Base-by-base conservation (phyloP, 2,113 vertebrate species). In the Tyrannus savana region DNA sequence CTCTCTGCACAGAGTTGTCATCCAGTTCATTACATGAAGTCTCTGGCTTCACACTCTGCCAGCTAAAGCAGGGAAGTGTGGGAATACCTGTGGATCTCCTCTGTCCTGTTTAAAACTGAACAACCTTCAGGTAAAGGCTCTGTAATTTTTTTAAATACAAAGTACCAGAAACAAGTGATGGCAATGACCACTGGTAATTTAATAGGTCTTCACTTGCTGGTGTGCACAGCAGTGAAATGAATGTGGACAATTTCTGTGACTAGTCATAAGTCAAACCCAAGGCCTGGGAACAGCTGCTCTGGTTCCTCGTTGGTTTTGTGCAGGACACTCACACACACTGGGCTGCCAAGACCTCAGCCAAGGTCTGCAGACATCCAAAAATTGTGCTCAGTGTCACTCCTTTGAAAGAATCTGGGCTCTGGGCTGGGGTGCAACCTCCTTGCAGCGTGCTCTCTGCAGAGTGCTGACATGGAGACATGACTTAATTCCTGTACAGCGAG, bases 341-440 rank as follows among this genome's bases (percentile, higher is more conserved):
- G 3, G 53, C 89, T 96, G 94, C 94, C 94, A 95, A 92, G 72
- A 86, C 49, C 80, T 42, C 74, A 77, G 93, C 93, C 95, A 97
- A 83, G 37, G 67, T n/a, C 94, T 83, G 46, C 72, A 95, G 27
- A 95, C 93, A 93, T 77, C 84, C 94, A 83, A 37, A 64, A 42
- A 80, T 82, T 66, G 79, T 86, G 90, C 75, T 91, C 71, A 76
- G 35, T 86, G 75, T 96, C 63, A 91, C 90, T 80, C 78, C n/a
- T 91, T 44, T 85, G 93, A 94, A 97, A 94, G 93, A 81, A 94
- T 95, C 85, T 95, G 94, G 77, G 96, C 90, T 95, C 85, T 84
- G 74, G 93, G 87, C 94, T 94, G 92, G 82, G 92, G 84, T 91
- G 89, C 90, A 95, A n/a, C n/a, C n/a, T n/a, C n/a, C n/a, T n/a